Percentiles rank a stretch among this genome's conserved stretches.
These are phyloP conservation scores for Dorcus hopei DNA, from an alignment of 2,888 invertebrate genomes.

Conservation along the genomic window DNA sequence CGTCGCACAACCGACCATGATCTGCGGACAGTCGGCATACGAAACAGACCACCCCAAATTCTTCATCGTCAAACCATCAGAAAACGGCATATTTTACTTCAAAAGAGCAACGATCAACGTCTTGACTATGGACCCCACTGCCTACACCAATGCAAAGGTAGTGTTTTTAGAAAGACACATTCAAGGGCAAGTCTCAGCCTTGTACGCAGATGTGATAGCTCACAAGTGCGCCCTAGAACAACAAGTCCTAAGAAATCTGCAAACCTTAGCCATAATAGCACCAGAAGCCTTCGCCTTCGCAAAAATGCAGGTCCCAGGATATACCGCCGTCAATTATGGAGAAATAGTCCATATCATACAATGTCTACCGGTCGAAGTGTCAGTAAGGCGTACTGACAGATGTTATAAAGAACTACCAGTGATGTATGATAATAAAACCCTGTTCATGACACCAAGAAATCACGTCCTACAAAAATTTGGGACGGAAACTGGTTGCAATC, in stretches of 20 bases:
- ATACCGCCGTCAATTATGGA: slow-evolving; percentile 14
- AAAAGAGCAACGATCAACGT: not conserved
- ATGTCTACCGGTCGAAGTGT: too few relatives aligned
- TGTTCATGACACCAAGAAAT: too few relatives aligned
- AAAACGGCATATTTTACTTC: slow-evolving; percentile 4
- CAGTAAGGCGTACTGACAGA: too few relatives aligned
- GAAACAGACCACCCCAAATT: slow-evolving; percentile 6
- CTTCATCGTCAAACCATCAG: slow-evolving; percentile 4
- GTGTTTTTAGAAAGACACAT: slow-evolving; percentile 14
- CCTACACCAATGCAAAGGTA: slow-evolving; percentile 19
- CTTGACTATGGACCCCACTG: slow-evolving; percentile 14
- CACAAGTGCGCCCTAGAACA: slow-evolving; percentile 13
- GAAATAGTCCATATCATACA: too few relatives aligned
- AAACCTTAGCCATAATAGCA: slow-evolving; percentile 10
- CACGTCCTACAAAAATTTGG: too few relatives aligned
- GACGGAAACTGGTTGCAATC: too few relatives aligned
- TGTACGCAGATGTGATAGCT: slow-evolving; percentile 11
- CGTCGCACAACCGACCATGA: not conserved
- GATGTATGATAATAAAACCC: too few relatives aligned
- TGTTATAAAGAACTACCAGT: too few relatives aligned
- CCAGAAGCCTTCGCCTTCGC: slow-evolving; percentile 18
- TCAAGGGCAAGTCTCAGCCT: slow-evolving; percentile 4
- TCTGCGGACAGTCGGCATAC: not conserved
- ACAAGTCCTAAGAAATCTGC: slow-evolving; percentile 15
- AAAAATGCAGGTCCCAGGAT: slow-evolving; percentile 17